Percentiles rank a stretch among this genome's conserved stretches.
Evolutionary conservation across 2,113 vertebrate species (phyloP).

Genomic region (Osmerus eperlanus): DNA sequence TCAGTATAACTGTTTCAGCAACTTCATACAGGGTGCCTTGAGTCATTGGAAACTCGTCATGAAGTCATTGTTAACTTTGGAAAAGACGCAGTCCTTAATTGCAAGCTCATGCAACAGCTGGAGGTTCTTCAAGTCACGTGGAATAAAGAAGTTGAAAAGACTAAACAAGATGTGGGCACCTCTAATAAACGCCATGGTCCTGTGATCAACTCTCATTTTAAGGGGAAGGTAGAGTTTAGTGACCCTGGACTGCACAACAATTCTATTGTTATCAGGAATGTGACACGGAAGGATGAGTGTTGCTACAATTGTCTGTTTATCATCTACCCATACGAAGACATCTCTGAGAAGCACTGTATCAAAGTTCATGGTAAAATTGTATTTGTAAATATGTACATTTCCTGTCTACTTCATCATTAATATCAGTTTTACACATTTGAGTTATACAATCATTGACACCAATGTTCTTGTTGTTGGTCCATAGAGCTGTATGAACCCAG

Average conservation of each 20-base stretch:
- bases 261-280: conserved; percentile 12
- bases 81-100: conserved; percentile 5
- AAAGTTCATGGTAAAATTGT: conserved; percentile 23
- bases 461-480: too few species aligned
- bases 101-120: not conserved
- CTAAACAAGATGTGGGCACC: conserved; percentile 5
- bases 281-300: conserved; percentile 7
- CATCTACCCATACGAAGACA: conserved; percentile 3
- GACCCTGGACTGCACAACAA: not conserved
- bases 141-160: not conserved
- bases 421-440: not conserved
- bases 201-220: not conserved
- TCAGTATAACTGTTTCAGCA: not conserved
- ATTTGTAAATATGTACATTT: not conserved
- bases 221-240: not conserved
- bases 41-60: not conserved
- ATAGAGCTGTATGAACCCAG: too few species aligned
- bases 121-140: conserved; percentile 27
- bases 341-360: conserved; percentile 10
- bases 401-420: not conserved
- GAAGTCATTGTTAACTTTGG: conserved; percentile 1
- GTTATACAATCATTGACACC: not conserved
- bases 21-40: not conserved
- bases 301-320: conserved; percentile 30
- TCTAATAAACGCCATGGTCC: conserved; percentile 10